These are phyloP conservation scores for Micropoecilia bifurca DNA, from an alignment of 2,797 vertebrate genomes.

Conservation along the genomic window DNA sequence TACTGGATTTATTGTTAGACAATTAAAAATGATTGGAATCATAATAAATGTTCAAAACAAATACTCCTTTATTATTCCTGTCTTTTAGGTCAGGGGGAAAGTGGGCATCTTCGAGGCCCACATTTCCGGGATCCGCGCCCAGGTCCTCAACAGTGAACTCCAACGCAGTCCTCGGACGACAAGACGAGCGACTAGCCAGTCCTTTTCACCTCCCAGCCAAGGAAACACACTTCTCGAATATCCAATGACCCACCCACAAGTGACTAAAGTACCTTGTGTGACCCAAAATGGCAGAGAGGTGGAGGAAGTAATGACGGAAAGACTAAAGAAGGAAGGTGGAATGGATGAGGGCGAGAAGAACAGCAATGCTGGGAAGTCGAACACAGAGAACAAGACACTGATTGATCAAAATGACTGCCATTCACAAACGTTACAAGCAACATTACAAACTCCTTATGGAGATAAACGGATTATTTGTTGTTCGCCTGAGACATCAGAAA, in stretches of 20 bases:
- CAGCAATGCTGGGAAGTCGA: slow-evolving; percentile 23
- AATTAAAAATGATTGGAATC: not conserved
- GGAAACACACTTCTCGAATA: slow-evolving; percentile 43
- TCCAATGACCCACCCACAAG: slow-evolving; percentile 64
- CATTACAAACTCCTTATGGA: slow-evolving; percentile 16
- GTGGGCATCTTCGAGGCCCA: slow-evolving; percentile 94
- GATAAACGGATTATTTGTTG: slow-evolving; percentile 31
- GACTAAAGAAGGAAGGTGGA: slow-evolving; percentile 33
- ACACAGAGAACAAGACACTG: slow-evolving; percentile 46
- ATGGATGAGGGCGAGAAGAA: slow-evolving; percentile 29
- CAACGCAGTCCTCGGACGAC: slow-evolving; percentile 85
- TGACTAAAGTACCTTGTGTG: slow-evolving; percentile 53
- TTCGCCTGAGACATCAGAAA: slow-evolving; percentile 34
- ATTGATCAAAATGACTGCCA: slow-evolving; percentile 47
- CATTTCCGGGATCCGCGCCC: slow-evolving; percentile 84
- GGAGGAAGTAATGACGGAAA: slow-evolving; percentile 49
- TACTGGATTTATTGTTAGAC: not conserved
- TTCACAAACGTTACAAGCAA: slow-evolving; percentile 50
- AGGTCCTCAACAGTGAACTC: slow-evolving; percentile 82
- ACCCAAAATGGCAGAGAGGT: slow-evolving; percentile 79
- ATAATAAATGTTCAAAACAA: not conserved
- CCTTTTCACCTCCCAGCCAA: slow-evolving; percentile 31
- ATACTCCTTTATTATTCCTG: not conserved
- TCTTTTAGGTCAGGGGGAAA: slow-evolving; percentile 77
- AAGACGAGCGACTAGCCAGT: slow-evolving; percentile 69